A percentile compares a stretch with the other conserved stretches of the same genome.
phyloP scores from a whole-genome alignment of 64 coral and sea anemone species.

The Montipora capricornis region DNA sequence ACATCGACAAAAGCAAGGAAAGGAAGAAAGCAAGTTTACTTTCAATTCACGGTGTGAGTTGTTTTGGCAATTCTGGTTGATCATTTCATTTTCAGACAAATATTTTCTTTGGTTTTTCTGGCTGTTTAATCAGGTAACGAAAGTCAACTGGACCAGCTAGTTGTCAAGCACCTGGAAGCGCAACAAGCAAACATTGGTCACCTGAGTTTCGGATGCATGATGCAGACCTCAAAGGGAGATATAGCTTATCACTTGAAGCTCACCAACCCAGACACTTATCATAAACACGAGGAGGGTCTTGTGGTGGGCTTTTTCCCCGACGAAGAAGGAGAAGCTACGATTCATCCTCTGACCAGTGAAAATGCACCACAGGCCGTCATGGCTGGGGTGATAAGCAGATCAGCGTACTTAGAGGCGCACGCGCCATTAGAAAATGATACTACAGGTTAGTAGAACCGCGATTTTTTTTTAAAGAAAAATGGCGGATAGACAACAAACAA shows the following conservation, averaged over 20 bases:
- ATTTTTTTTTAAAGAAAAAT: too few species aligned
- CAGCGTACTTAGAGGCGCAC: conserved; percentile 86
- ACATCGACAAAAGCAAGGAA: too few species aligned
- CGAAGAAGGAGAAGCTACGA: conserved; percentile 75
- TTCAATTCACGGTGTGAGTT: too few species aligned
- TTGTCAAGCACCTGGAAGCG: conserved; percentile 71
- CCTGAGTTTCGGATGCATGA: conserved; percentile 49
- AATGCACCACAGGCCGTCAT: conserved; percentile 75
- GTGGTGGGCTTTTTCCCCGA: conserved; percentile 88
- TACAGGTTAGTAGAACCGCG: not conserved
- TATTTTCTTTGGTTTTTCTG: not conserved
- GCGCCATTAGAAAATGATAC: conserved; percentile 62
- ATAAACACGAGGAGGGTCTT: conserved; percentile 77
- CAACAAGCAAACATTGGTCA: conserved; percentile 70
- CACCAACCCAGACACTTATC: conserved; percentile 65
- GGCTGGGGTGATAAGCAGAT: conserved; percentile 93
- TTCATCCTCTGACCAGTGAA: conserved; percentile 78
- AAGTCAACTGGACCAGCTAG: conserved; percentile 3
- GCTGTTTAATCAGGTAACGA: not conserved
- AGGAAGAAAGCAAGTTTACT: too few species aligned
- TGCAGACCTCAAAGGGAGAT: conserved; percentile 70
- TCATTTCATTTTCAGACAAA: not conserved
- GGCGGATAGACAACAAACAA: too few species aligned
- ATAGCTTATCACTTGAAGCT: conserved; percentile 89
- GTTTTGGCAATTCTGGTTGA: too few species aligned